These are phyloP conservation scores for Gila orcuttii DNA, from an alignment of 2,113 vertebrate genomes.

Conservation along the genomic window DNA sequence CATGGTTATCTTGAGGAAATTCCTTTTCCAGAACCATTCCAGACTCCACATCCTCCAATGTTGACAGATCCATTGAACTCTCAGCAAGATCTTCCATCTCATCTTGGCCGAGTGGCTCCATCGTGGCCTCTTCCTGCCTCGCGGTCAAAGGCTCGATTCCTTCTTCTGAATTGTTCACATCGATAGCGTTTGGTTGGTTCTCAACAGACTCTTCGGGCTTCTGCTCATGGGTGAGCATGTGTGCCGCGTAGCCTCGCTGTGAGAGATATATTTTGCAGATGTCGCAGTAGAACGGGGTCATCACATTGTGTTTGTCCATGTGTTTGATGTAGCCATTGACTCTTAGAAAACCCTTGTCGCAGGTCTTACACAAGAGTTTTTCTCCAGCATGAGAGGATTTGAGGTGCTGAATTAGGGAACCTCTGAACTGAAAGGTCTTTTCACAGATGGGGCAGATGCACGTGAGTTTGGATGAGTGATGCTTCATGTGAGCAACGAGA, in stretches of 20 bases:
- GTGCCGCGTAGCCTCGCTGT: conserved; percentile 54
- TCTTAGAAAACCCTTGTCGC: conserved; percentile 52
- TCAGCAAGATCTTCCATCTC: neutral
- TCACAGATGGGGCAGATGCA: conserved; percentile 16
- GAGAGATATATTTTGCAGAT: conserved; percentile 65
- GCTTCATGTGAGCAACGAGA: conserved; percentile 36
- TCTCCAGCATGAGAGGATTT: conserved; percentile 58
- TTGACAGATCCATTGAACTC: neutral
- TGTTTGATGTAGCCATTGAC: conserved; percentile 57
- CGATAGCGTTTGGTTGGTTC: neutral
- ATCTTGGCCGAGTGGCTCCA: neutral
- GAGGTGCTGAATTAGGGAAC: conserved; percentile 58
- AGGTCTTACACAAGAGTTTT: conserved; percentile 57
- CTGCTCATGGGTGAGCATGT: conserved; percentile 53
- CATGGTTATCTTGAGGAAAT: neutral
- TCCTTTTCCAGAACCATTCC: neutral
- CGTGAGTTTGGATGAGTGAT: neutral
- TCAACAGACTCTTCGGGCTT: neutral
- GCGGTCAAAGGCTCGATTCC: neutral
- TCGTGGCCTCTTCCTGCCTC: neutral
- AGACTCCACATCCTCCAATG: neutral
- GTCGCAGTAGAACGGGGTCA: conserved; percentile 62
- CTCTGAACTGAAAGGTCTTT: conserved; percentile 19
- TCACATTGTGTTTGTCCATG: conserved; percentile 62
- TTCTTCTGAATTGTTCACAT: neutral